Percentiles rank a stretch among this genome's conserved stretches.
Evolutionary conservation across 2,888 invertebrate genomes (phyloP).

Genomic region (Lepidonotus clava): DNA sequence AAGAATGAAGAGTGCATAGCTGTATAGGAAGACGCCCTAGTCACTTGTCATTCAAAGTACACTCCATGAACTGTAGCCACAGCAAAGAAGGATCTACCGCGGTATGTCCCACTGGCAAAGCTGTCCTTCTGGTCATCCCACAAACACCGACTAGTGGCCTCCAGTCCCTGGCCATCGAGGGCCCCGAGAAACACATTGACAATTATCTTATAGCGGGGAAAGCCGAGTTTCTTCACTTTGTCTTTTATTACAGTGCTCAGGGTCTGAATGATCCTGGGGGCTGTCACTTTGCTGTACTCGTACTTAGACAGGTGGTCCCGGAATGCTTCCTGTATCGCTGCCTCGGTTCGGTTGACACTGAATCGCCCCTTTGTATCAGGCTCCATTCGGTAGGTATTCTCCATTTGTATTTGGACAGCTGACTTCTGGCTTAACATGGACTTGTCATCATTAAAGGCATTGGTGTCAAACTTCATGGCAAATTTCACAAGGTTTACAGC

Average conservation of each 20-base stretch:
- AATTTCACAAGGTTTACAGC: slow-evolving; percentile 16
- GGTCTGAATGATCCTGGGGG: not conserved
- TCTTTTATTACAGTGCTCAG: slow-evolving; percentile 35
- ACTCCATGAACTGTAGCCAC: slow-evolving; percentile 12
- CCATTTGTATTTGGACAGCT: not conserved
- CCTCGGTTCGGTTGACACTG: not conserved
- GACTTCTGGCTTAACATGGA: slow-evolving; percentile 22
- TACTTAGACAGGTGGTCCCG: not conserved
- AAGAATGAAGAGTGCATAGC: too few relatives aligned
- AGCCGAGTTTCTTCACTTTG: slow-evolving; percentile 31
- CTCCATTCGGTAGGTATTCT: slow-evolving; percentile 4
- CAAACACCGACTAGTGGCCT: not conserved
- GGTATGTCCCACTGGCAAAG: slow-evolving; percentile 8
- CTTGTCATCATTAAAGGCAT: not conserved
- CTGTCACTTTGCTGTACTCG: not conserved
- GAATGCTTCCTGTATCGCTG: not conserved
- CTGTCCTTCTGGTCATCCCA: slow-evolving; percentile 37
- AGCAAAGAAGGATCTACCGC: slow-evolving; percentile 13
- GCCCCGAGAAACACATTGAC: slow-evolving; percentile 11
- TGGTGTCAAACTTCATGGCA: slow-evolving; percentile 32
- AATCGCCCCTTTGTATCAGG: not conserved
- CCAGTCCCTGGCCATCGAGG: not conserved
- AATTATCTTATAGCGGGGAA: slow-evolving; percentile 3
- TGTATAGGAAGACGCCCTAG: too few relatives aligned
- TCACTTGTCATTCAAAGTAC: not conserved